Conservation (phyloP, 2,888 invertebrate genomes). For the Amphiduros pacificus region DNA sequence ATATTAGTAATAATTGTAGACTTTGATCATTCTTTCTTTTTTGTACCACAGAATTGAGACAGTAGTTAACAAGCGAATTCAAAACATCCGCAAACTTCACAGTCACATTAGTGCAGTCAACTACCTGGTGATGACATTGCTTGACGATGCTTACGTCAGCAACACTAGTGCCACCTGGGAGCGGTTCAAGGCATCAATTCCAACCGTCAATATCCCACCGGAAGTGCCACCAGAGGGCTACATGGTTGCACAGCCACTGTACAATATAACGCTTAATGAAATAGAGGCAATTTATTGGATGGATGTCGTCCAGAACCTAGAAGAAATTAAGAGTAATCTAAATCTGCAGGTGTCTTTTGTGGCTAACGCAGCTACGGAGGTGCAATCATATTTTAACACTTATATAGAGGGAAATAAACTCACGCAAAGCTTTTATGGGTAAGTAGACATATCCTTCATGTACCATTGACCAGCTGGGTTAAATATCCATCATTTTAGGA, state of each 20-base stretch:
- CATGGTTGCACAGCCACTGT: too few relatives aligned
- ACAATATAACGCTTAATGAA: too few relatives aligned
- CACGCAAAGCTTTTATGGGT: slow-evolving; percentile 9
- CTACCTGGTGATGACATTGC: slow-evolving; percentile 1
- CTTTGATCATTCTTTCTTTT: too few relatives aligned
- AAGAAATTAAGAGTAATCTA: neutral
- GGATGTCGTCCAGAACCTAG: neutral
- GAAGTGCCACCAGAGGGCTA: too few relatives aligned
- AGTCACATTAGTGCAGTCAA: slow-evolving; percentile 3
- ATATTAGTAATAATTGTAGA: too few relatives aligned
- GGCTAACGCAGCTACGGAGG: neutral
- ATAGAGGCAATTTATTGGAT: too few relatives aligned
- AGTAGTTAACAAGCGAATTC: neutral
- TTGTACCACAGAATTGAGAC: too few relatives aligned
- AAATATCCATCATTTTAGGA: too few relatives aligned
- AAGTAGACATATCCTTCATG: too few relatives aligned
- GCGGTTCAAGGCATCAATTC: neutral
- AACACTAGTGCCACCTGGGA: slow-evolving; percentile 6
- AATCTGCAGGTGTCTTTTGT: neutral
- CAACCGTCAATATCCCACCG: neutral
- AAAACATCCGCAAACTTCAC: neutral
- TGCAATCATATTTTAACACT: slow-evolving; percentile 4
- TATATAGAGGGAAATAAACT: slow-evolving; percentile 14
- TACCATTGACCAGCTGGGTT: too few relatives aligned
- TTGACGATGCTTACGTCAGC: neutral